A percentile compares a stretch with the other conserved stretches of the same genome.
Evolutionary conservation across 2,888 invertebrate genomes (phyloP).

Genomic region (Hyposoter didymator): DNA sequence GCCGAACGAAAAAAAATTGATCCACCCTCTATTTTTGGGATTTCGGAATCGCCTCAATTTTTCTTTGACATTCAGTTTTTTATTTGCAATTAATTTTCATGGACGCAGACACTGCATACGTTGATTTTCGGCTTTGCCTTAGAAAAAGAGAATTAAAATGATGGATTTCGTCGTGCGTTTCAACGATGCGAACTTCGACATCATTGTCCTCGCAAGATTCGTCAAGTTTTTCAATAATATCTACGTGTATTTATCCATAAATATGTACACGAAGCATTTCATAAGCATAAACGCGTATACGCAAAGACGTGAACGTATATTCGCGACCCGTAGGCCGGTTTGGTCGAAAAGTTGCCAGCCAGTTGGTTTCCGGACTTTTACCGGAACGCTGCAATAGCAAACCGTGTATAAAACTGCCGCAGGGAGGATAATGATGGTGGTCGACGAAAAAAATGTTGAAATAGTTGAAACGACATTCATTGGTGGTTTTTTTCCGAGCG

Average conservation of each 20-base stretch:
- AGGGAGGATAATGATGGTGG: conserved; percentile 18
- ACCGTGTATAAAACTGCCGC: conserved; percentile 33
- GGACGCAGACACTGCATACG: too few relatives aligned
- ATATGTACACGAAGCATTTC: not conserved
- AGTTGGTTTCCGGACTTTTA: conserved; percentile 48
- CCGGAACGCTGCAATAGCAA: not conserved
- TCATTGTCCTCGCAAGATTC: conserved; percentile 33
- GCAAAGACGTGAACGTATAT: conserved; percentile 15
- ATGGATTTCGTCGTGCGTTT: too few relatives aligned
- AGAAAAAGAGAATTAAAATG: too few relatives aligned
- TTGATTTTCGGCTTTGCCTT: too few relatives aligned
- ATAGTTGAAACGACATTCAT: conserved; percentile 67
- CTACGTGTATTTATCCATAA: not conserved
- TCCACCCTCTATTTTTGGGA: too few relatives aligned
- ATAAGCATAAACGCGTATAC: conserved; percentile 35
- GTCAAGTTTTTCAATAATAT: conserved; percentile 59
- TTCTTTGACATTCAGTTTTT: too few relatives aligned
- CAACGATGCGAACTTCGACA: too few relatives aligned
- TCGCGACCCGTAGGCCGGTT: conserved; percentile 1
- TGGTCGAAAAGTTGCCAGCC: conserved; percentile 30
- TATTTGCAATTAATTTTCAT: too few relatives aligned
- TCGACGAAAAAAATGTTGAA: conserved; percentile 28
- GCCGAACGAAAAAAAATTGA: not conserved
- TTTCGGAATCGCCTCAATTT: too few relatives aligned
- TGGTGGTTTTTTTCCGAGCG: conserved; percentile 39